Evolutionary conservation across 2,113 vertebrate genomes (phyloP).

Genomic region (Cyanoderma ruficeps): DNA sequence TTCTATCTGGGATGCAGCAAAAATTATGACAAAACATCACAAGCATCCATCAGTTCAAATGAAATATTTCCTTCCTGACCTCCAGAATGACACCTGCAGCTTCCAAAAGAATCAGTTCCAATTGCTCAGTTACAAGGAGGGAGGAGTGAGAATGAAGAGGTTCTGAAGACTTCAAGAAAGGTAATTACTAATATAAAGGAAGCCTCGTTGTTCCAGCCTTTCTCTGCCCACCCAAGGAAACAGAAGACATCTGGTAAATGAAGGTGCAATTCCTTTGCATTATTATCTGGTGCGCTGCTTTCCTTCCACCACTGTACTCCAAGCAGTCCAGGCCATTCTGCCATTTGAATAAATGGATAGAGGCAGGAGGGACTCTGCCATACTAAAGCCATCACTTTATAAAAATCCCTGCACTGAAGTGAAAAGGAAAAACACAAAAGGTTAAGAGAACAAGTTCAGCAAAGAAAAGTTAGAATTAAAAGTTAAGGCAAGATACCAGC

Average conservation of each 20-base stretch:
- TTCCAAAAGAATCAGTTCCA: not conserved
- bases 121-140: not conserved
- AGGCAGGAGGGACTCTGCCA: not conserved
- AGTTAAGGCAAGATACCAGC: not conserved
- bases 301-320: not conserved
- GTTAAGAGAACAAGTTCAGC: not conserved
- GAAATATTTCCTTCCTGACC: not conserved
- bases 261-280: not conserved
- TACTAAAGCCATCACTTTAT: not conserved
- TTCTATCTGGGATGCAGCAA: not conserved
- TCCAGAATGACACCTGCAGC: not conserved
- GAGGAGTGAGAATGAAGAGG: not conserved
- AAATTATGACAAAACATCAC: not conserved
- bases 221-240: not conserved
- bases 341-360: not conserved
- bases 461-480: not conserved
- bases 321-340: not conserved
- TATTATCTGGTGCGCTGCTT: not conserved
- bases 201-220: not conserved
- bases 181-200: not conserved
- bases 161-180: not conserved
- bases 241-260: not conserved
- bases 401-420: not conserved
- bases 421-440: not conserved
- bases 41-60: not conserved